Evolutionary conservation across 2,888 invertebrate genomes (phyloP), one percentile per base, ranked within the genome.

Genomic region (Crepidodera aurea): DNA sequence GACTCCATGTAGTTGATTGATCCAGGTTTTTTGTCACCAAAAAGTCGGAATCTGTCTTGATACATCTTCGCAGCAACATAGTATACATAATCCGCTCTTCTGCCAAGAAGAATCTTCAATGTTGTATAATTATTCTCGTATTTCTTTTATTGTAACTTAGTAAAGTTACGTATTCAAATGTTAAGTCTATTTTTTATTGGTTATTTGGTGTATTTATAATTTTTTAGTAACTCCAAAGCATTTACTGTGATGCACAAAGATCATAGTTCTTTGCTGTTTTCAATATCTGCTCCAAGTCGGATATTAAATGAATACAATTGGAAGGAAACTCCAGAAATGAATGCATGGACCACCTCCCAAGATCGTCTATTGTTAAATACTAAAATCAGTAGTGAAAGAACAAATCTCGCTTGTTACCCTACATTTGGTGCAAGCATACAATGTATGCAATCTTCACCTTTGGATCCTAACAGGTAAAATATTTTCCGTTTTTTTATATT

Each of bases 401-500:
- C 79, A 61, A 78, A 76, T 50, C 60, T 83, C 6, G 73, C 79
- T 1, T 77, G 79, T 1, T 82, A 83, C 67, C 83, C 86, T 1
- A 88, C 89, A 0, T 83, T 88, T 65, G 89, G 88, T 3, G 90
- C 90, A 8, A 86, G 82, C 73, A 78, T 90, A 1, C 89, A 88
- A 72, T 84, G 84, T 27, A 76, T 91, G 19, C 82, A 84, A 34
- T 77, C 84, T 5, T 91, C 90, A 58, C 88, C 89, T 0, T 81
- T 91, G 60, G 91, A 92, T 79, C 89, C 91, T 55, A 84, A 84
- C 74, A 86, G 83, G 88, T 87, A 77, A 81, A 81, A n/a, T n/a
- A n/a, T n/a, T n/a, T n/a, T n/a, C n/a, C n/a, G n/a, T n/a, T n/a
- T n/a, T n/a, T n/a, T n/a, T n/a, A n/a, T n/a, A n/a, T n/a, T n/a